These are phyloP conservation scores for Sarcophaga caerulescens DNA, from an alignment of 2,888 invertebrate genomes.

Conservation along the genomic window DNA sequence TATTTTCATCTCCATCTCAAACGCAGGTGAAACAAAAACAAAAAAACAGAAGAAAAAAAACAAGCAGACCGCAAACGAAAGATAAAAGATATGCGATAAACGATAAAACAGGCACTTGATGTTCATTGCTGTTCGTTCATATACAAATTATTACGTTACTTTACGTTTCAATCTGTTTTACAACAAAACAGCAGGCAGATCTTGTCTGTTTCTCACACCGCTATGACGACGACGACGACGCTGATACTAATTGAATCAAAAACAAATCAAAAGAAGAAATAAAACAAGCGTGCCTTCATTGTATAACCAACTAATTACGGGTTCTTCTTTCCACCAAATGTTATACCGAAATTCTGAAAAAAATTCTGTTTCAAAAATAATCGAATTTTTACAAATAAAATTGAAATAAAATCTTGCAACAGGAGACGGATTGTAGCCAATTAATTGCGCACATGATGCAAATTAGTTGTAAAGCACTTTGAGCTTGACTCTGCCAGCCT, in stretches of 20 bases:
- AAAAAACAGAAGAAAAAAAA: slow-evolving; percentile 6
- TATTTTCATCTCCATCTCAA: slow-evolving; percentile 9
- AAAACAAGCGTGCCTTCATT: neutral
- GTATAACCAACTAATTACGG: neutral
- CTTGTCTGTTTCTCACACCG: slow-evolving; percentile 37
- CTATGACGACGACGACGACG: neutral
- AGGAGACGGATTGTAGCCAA: too few species aligned
- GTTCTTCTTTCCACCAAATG: neutral
- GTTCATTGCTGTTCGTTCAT: slow-evolving; percentile 37
- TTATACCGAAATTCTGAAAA: neutral
- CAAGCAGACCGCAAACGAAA: slow-evolving; percentile 9
- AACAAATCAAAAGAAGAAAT: slow-evolving; percentile 20
- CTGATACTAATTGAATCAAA: slow-evolving; percentile 63
- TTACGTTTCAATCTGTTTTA: slow-evolving; percentile 16
- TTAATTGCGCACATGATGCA: neutral
- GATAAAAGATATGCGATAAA: slow-evolving; percentile 53
- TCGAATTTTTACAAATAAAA: too few species aligned
- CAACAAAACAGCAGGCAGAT: neutral
- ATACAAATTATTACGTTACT: slow-evolving; percentile 59
- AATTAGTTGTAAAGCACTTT: neutral
- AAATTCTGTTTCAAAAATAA: neutral
- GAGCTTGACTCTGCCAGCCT: too few species aligned
- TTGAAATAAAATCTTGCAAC: too few species aligned
- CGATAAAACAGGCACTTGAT: slow-evolving; percentile 60
- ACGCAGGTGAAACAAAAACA: slow-evolving; percentile 56